Evolutionary conservation across 2,888 invertebrate genomes (phyloP).

Genomic region (Plutella xylostella): DNA sequence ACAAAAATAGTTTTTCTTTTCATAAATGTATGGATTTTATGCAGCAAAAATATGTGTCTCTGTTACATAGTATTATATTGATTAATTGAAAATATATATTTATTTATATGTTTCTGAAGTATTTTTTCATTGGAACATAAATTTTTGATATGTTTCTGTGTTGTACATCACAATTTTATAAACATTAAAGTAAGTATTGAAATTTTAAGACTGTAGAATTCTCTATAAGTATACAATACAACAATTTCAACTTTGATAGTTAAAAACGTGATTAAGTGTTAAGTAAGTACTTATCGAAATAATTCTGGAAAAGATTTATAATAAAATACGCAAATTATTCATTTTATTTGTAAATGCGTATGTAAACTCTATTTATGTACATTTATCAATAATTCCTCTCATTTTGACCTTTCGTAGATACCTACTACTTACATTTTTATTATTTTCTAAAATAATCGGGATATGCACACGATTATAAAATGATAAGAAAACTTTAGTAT

Average conservation of each 20-base stretch:
- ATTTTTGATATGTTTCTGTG: slow-evolving; percentile 50
- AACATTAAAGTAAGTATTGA: slow-evolving; percentile 11
- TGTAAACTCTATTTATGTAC: slow-evolving; percentile 37
- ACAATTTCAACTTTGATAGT: no score
- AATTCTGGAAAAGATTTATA: no score
- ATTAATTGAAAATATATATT: slow-evolving; percentile 50
- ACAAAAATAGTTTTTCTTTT: no score
- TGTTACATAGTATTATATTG: slow-evolving; percentile 28
- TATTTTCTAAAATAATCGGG: slow-evolving; percentile 42
- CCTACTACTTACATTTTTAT: slow-evolving; percentile 42
- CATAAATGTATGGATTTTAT: slow-evolving; percentile 16
- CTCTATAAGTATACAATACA: no score
- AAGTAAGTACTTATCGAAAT: no score
- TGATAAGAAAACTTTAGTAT: slow-evolving; percentile 8
- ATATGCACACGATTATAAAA: slow-evolving; percentile 40
- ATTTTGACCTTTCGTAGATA: slow-evolving; percentile 62
- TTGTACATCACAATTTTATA: slow-evolving; percentile 41
- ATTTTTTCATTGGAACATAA: slow-evolving; percentile 15
- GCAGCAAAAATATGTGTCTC: slow-evolving; percentile 31
- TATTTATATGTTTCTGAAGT: slow-evolving; percentile 33
- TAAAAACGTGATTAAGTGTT: no score
- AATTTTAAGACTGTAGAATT: no score
- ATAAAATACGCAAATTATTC: no score
- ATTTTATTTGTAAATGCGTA: neutral
- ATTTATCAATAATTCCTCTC: slow-evolving; percentile 66